These are phyloP conservation scores for Seriola dumerili DNA, from an alignment of 2,113 vertebrate species.

Conservation along the genomic window DNA sequence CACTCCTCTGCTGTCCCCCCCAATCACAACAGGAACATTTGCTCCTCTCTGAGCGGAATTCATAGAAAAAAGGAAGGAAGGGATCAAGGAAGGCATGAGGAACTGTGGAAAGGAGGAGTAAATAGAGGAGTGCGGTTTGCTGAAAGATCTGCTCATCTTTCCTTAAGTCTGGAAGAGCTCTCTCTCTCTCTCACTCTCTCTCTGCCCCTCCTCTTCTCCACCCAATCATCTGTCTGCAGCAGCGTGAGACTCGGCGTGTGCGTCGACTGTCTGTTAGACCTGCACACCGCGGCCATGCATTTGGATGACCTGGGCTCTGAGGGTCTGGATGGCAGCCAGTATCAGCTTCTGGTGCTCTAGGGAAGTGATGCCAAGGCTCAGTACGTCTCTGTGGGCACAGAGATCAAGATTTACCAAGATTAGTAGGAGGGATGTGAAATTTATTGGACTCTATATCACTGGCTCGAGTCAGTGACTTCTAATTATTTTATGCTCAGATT, in stretches of 20 bases:
- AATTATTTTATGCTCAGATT: neutral
- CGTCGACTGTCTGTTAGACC: constrained; percentile 82
- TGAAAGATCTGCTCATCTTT: constrained; percentile 49
- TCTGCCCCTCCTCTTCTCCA: constrained; percentile 9
- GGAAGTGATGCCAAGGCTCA: constrained; percentile 91
- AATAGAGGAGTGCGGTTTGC: constrained; percentile 48
- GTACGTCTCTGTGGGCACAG: constrained; percentile 86
- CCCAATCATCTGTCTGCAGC: constrained; percentile 24
- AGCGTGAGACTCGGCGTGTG: neutral
- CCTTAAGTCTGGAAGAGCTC: constrained; percentile 55
- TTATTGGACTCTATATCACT: neutral
- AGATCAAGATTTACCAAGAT: neutral
- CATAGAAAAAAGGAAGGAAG: constrained; percentile 48
- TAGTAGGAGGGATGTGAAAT: neutral
- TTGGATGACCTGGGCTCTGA: constrained; percentile 92
- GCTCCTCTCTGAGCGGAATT: constrained; percentile 29
- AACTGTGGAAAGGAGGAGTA: constrained; percentile 56
- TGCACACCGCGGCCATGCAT: constrained; percentile 95
- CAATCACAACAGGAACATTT: neutral
- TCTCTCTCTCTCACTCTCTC: neutral
- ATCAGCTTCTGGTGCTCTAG: constrained; percentile 92
- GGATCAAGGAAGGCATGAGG: constrained; percentile 62
- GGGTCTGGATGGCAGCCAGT: constrained; percentile 90
- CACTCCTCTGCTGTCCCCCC: constrained; percentile 44
- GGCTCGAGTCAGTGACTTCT: neutral